Evolutionary conservation across 2,113 vertebrate species (phyloP).

Genomic region (Opisthocomus hoazin): DNA sequence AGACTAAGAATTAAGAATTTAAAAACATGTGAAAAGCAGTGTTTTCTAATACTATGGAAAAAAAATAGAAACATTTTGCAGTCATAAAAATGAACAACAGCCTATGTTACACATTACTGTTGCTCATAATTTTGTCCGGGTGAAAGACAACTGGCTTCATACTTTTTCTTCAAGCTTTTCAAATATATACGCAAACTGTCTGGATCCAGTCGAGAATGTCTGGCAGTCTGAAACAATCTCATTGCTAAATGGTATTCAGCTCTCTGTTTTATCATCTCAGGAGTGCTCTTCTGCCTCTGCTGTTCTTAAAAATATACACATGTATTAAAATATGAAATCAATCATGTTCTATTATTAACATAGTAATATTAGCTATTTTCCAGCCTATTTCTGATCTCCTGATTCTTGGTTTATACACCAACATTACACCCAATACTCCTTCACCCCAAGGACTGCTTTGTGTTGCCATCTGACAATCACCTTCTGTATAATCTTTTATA

Average conservation of each 20-base stretch:
- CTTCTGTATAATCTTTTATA: neutral
- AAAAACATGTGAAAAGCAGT: neutral
- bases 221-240: constrained; percentile 85
- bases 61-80: neutral
- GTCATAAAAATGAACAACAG: neutral
- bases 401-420: neutral
- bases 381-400: neutral
- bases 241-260: constrained; percentile 83
- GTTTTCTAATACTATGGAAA: neutral
- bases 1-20: neutral
- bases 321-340: neutral
- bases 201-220: constrained; percentile 87
- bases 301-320: constrained; percentile 61
- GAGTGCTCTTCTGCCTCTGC: constrained; percentile 80
- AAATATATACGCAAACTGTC: constrained; percentile 84
- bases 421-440: neutral
- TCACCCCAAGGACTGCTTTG: neutral
- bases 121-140: neutral
- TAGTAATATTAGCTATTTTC: neutral
- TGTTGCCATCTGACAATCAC: neutral
- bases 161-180: constrained; percentile 83
- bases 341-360: neutral
- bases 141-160: constrained; percentile 73
- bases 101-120: neutral
- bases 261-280: constrained; percentile 77